Base-by-base conservation (phyloP, 2,113 vertebrate genomes). In the Anoplopoma fimbria region DNA sequence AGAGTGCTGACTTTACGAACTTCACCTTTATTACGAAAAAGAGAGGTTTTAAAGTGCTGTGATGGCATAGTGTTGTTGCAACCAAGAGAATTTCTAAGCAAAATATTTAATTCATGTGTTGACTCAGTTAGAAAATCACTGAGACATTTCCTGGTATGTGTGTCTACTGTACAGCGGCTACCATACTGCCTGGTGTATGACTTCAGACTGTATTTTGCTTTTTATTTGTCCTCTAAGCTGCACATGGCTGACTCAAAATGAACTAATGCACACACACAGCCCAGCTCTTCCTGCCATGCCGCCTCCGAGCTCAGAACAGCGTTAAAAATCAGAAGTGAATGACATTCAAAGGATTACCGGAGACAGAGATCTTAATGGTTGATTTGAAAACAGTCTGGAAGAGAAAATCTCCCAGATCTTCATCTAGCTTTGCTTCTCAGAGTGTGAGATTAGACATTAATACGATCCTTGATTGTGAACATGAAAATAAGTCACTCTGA, bases 391-490 rank as follows among this genome's bases (percentile, higher is more conserved):
- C 83, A 84, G 85, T 65, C 83, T 83, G 81, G 81, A 86, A 88
- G 87, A 83, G 71, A 87, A 93, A 92, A 91, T 90, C 89, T 85
- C 86, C 75, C 76, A 62, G 84, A 92, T 91, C 88, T 89, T 83
- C 89, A 86, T 92, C 88, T 53, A 64, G 87, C 92, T 91, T 90
- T 92, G 87, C 89, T 87, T 90, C 89, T 93, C 82, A 76, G 82
- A 88, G 86, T 75, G n/a, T 84, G 88, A 89, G 88, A 94, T 93
- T 89, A 94, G 87, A 91, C 86, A 76, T 75, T 84, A 92, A 93
- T 88, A 86, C 79, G 23, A 91, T 80, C 67, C 69, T 85, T 88
- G 85, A 93, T 93, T 93, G 91, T 88, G 89, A 92, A 89, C 83
- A 88, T 78, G 82, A 88, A 93, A 94, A 93, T 90, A 91, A 93